phyloP scores from a whole-genome alignment of 2,113 vertebrate genomes.

The Lepidothrix coronata region DNA sequence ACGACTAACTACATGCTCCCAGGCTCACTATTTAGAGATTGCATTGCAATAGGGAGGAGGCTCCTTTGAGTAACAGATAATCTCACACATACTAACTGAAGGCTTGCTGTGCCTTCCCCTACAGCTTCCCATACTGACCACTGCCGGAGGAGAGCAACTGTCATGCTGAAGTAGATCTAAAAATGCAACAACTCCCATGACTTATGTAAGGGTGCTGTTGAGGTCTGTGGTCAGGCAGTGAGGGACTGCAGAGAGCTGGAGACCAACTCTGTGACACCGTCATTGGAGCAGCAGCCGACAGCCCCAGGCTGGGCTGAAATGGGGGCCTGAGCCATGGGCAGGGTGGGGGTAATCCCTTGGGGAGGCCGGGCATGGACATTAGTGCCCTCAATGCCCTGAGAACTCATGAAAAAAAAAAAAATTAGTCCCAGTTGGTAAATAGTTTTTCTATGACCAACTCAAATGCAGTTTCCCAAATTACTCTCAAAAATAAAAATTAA shows the following conservation, averaged over 20 bases:
- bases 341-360: background rate
- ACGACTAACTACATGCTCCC: background rate
- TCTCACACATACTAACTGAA: background rate
- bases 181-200: background rate
- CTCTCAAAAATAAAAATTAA: background rate
- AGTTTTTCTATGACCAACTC: background rate
- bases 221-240: background rate
- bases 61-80: background rate
- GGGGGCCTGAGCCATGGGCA: too few species aligned
- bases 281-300: background rate
- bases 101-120: background rate
- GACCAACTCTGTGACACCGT: accelerated
- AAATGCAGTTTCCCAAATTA: background rate
- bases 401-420: background rate
- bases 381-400: background rate
- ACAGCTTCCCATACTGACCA: background rate
- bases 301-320: background rate
- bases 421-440: background rate
- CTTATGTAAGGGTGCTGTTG: background rate
- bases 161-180: background rate
- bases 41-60: background rate
- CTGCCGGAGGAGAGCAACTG: background rate
- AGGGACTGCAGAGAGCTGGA: background rate
- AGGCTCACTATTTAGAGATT: background rate
- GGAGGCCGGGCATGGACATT: background rate